A percentile compares a stretch with the other conserved stretches of the same genome.
Conservation (phyloP, 2,888 invertebrate genomes). For the Anarsia innoxiella region DNA sequence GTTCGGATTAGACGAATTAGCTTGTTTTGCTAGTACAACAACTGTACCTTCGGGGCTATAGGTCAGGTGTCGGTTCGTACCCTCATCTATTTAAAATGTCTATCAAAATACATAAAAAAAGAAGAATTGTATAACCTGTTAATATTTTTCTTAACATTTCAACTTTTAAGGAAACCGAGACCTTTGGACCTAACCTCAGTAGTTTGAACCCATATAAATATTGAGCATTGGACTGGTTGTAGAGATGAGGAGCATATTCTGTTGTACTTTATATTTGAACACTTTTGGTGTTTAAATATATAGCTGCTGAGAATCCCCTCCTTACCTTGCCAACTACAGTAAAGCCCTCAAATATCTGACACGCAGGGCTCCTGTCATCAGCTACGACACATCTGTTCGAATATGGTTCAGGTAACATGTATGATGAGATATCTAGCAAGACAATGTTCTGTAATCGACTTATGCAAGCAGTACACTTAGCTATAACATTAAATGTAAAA, state of each 20-base stretch:
- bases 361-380: conserved; percentile 69
- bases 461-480: no score
- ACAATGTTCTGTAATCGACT: no score
- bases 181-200: conserved; percentile 19
- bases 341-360: conserved; percentile 64
- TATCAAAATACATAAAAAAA: background rate
- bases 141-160: background rate
- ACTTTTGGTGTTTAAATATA: conserved; percentile 17
- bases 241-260: conserved; percentile 3
- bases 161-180: conserved; percentile 2
- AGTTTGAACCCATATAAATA: conserved; percentile 32
- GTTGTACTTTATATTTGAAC: no score
- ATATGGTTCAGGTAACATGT: no score
- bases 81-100: background rate
- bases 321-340: conserved; percentile 37
- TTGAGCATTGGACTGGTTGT: conserved; percentile 9
- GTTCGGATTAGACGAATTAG: conserved; percentile 42
- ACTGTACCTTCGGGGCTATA: conserved; percentile 24
- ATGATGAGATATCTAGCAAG: no score
- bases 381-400: conserved; percentile 43
- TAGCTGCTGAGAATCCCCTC: no score
- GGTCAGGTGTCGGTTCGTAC: conserved; percentile 7
- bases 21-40: conserved; percentile 45
- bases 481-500: no score
- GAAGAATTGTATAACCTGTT: background rate